Evolutionary conservation across 2,888 invertebrate species (phyloP), one percentile per base, ranked within the genome.

Genomic region (Diplazon laetatorius): DNA sequence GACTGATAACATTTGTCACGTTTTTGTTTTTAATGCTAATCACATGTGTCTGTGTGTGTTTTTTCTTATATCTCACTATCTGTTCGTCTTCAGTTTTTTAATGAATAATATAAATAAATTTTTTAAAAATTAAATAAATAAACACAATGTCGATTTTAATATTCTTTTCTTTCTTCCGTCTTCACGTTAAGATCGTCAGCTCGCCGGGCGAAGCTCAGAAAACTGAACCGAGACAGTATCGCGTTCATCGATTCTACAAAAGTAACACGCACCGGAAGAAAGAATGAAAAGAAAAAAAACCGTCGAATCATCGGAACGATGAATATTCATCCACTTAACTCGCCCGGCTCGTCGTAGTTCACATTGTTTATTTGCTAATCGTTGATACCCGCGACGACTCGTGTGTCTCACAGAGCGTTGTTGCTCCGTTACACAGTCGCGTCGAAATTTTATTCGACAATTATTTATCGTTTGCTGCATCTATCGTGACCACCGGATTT

Each of bases 261-360:
- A 50, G 70, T 70, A 60, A 46, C 52, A 50, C 68, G 44, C 60
- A 66, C 70, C 60, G 65, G 62, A 76, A 60, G 48, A 60, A 65
- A 65, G 69, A 74, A 85, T 30, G 6, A 85, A 76, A 78, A n/a
- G n/a, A n/a, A n/a, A n/a, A n/a, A n/a, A n/a, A n/a, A n/a, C n/a
- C 81, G 84, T 50, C 83, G 82, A 86, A 79, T 87, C 86, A 87
- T 71, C 30, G 16, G 20, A 48, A 63, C 59, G 14, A 82, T 87
- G 72, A 87, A 86, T 86, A 87, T 86, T 84, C 76, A 85, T 78
- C 14, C 30, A 2, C n/a, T 66, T 57, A n/a, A 55, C 42, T 75
- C 60, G 76, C 71, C 71, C 16, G 20, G 39, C 57, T 39, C 71
- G n/a, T 30, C 6, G 48, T 37, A 18, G 66, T 62, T n/a, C 68